These are phyloP conservation scores for Melanophora roralis DNA, from an alignment of 2,888 invertebrate species.

Conservation along the genomic window DNA sequence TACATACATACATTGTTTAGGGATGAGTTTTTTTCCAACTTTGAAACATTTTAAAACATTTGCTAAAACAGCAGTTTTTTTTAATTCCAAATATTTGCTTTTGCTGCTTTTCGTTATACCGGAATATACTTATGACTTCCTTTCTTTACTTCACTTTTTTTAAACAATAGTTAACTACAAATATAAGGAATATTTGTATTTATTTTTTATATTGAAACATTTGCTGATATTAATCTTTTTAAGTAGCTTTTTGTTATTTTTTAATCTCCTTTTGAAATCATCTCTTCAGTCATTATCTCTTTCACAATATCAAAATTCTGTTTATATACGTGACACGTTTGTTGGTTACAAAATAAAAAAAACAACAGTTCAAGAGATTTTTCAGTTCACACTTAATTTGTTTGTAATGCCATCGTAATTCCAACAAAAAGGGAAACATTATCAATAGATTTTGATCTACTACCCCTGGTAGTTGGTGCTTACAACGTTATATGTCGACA, in stretches of 20 bases:
- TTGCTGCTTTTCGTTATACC: conserved; percentile 8
- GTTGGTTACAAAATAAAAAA: conserved; percentile 36
- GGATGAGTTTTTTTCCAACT: conserved; percentile 20
- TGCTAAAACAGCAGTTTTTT: conserved; percentile 31
- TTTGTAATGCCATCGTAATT: conserved; percentile 72
- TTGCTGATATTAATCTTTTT: conserved; percentile 66
- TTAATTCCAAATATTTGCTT: conserved; percentile 22
- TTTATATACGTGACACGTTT: conserved; percentile 48
- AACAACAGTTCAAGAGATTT: neutral
- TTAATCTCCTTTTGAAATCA: conserved; percentile 43
- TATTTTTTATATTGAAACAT: conserved; percentile 56
- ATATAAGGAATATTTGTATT: conserved; percentile 17
- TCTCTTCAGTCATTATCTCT: conserved; percentile 40
- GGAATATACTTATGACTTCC: neutral
- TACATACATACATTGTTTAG: neutral
- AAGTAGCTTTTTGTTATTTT: conserved; percentile 63
- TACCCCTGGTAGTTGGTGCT: conserved; percentile 22
- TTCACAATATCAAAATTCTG: conserved; percentile 46
- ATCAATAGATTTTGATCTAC: neutral
- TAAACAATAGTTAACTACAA: neutral
- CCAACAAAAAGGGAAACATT: conserved; percentile 64
- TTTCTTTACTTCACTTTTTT: conserved; percentile 33
- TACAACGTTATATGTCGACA: conserved; percentile 58
- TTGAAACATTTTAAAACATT: conserved; percentile 20
- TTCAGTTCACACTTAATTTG: conserved; percentile 75